These are phyloP conservation scores for Ictidomys tridecemlineatus DNA, from an alignment of 2,113 vertebrate genomes.

Conservation along the genomic window DNA sequence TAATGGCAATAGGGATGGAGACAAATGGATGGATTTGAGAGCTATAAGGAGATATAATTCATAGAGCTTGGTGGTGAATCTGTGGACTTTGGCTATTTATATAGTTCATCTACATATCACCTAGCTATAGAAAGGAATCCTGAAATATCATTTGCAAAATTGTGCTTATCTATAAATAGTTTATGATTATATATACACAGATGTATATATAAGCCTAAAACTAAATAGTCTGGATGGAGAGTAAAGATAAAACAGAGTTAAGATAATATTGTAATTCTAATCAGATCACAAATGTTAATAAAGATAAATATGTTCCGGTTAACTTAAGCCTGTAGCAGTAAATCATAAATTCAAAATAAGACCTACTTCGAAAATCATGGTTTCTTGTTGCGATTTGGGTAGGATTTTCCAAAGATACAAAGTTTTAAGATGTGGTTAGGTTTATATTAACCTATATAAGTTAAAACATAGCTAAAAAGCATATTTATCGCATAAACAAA, in stretches of 20 bases:
- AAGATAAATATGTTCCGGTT: constrained; percentile 39
- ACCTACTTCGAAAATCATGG: background rate
- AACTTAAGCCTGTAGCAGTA: background rate
- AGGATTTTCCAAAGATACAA: constrained; percentile 41
- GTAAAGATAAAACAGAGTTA: constrained; percentile 42
- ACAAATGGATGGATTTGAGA: background rate
- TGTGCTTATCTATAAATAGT: constrained; percentile 43
- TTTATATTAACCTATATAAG: constrained; percentile 44
- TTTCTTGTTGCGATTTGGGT: constrained; percentile 38
- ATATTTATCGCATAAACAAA: background rate
- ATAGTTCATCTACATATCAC: background rate
- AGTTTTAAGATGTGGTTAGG: constrained; percentile 40
- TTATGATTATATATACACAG: constrained; percentile 53
- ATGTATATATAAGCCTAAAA: constrained; percentile 36
- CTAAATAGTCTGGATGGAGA: constrained; percentile 27
- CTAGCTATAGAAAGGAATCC: background rate
- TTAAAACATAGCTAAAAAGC: constrained; percentile 21
- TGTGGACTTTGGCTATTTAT: background rate
- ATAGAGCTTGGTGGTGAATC: background rate
- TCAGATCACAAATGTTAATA: constrained; percentile 24
- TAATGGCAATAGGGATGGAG: background rate
- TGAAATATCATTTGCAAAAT: constrained; percentile 31
- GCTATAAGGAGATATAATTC: background rate
- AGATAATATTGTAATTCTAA: constrained; percentile 30
- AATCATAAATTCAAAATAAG: constrained; percentile 50